A percentile compares a stretch with the other conserved stretches of the same genome.
These are phyloP conservation scores for Cotesia vestalis DNA, from an alignment of 1,140 invertebrate species.

Conservation along the genomic window DNA sequence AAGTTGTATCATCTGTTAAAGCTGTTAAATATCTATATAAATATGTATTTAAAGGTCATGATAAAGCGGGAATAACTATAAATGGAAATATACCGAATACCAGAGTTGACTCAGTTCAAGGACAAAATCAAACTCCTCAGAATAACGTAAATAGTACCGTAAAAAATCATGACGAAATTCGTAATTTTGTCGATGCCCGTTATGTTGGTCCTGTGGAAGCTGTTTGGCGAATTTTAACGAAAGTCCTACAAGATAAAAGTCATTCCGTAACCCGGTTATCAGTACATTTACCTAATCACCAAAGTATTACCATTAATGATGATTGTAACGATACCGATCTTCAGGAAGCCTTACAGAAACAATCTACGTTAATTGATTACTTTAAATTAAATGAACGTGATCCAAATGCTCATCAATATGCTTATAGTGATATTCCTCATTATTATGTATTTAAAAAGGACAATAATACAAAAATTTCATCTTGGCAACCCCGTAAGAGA, in stretches of 20 bases:
- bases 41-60: constrained; percentile 32
- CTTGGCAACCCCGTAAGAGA: constrained; percentile 3
- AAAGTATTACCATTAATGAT: constrained; percentile 15
- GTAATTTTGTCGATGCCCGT: constrained; percentile 10
- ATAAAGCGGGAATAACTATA: neutral
- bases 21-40: constrained; percentile 29
- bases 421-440: neutral
- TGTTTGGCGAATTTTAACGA: neutral
- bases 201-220: constrained; percentile 18
- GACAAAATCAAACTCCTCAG: neutral
- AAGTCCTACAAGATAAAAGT: constrained; percentile 7
- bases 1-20: constrained; percentile 28
- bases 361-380: neutral
- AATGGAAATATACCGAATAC: neutral
- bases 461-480: neutral
- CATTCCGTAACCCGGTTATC: constrained; percentile 8
- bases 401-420: neutral
- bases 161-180: constrained; percentile 15
- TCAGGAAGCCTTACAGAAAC: neutral
- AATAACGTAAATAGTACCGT: neutral
- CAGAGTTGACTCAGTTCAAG: neutral
- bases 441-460: neutral
- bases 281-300: constrained; percentile 16
- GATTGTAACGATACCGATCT: neutral
- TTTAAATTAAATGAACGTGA: constrained; percentile 5